Evolutionary conservation across 37 sponge, comb jelly and placozoan species (phyloP).

Genomic region (Halichondria panicea): DNA sequence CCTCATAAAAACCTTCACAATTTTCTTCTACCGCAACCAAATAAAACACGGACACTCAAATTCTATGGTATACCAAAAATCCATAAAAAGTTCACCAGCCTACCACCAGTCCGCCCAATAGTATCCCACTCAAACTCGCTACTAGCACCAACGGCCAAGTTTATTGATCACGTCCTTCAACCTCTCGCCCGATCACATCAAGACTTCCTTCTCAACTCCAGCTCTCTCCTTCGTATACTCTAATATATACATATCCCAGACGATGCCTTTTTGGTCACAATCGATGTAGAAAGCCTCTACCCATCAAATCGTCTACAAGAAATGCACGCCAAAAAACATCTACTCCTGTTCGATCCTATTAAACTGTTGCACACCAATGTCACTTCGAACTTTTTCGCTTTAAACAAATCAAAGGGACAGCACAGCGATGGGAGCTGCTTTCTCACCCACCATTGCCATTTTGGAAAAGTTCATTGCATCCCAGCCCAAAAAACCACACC

Average conservation of each 20-base stretch:
- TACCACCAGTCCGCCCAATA: constrained; percentile 32
- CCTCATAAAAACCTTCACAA: not conserved
- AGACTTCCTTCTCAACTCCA: constrained; percentile 31
- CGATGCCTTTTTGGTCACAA: constrained; percentile 14
- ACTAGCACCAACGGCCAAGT: constrained; percentile 8
- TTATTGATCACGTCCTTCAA: constrained; percentile 35
- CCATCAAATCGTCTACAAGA: constrained; percentile 28
- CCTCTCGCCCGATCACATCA: constrained; percentile 31
- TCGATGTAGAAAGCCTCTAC: constrained; percentile 37
- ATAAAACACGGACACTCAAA: constrained; percentile 14
- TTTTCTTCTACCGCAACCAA: constrained; percentile 2
- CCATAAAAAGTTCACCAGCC: constrained; percentile 8
- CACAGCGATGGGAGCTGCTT: constrained; percentile 54
- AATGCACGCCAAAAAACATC: constrained; percentile 8
- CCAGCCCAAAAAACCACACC: constrained; percentile 12
- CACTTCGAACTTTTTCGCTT: constrained; percentile 29
- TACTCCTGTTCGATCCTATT: constrained; percentile 15
- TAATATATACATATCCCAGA: constrained; percentile 15
- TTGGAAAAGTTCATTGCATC: constrained; percentile 1
- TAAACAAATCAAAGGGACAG: constrained; percentile 30
- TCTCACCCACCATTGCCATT: constrained; percentile 34
- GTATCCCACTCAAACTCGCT: constrained; percentile 20
- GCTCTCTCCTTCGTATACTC: not conserved
- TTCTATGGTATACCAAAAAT: constrained; percentile 31
- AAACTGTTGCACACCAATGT: constrained; percentile 16